A percentile compares a stretch with the other conserved stretches of the same genome.
These are phyloP conservation scores for Notocelia uddmanniana DNA, from an alignment of 2,888 invertebrate species.

Conservation along the genomic window DNA sequence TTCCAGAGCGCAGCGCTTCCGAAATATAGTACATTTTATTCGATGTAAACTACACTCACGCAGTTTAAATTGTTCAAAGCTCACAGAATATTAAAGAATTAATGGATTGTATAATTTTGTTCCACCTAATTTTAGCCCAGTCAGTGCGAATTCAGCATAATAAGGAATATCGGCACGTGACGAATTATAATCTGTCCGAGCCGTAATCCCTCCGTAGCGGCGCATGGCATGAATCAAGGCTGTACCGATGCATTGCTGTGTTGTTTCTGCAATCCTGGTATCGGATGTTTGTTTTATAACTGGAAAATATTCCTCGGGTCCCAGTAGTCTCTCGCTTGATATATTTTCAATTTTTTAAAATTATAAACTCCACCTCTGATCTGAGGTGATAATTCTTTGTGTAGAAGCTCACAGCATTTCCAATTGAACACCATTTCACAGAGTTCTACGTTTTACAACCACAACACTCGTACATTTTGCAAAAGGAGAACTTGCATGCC, in stretches of 20 bases:
- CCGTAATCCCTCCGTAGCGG: conserved; percentile 63
- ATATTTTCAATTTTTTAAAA: background rate
- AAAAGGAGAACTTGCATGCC: too few species aligned
- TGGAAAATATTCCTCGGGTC: background rate
- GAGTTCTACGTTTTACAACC: too few species aligned
- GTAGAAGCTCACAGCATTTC: too few species aligned
- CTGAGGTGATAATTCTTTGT: too few species aligned
- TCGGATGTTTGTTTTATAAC: conserved; percentile 45
- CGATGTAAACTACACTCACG: too few species aligned
- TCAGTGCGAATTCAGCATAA: conserved; percentile 54
- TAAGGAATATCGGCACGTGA: conserved; percentile 65
- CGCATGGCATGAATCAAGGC: conserved; percentile 61
- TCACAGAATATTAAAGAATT: background rate
- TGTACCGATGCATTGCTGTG: conserved; percentile 50
- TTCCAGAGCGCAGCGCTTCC: too few species aligned
- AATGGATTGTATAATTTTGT: background rate
- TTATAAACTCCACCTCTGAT: too few species aligned
- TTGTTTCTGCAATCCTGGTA: conserved; percentile 39
- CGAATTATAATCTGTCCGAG: conserved; percentile 70
- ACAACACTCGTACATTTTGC: too few species aligned
- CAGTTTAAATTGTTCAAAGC: too few species aligned
- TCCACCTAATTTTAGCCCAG: background rate
- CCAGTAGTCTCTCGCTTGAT: background rate
- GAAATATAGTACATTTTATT: too few species aligned
- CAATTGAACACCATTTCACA: too few species aligned